Percentiles rank a stretch among this genome's conserved stretches.
Evolutionary conservation across 2,797 vertebrate genomes (phyloP).

Genomic region (Neosalanx taihuensis): DNA sequence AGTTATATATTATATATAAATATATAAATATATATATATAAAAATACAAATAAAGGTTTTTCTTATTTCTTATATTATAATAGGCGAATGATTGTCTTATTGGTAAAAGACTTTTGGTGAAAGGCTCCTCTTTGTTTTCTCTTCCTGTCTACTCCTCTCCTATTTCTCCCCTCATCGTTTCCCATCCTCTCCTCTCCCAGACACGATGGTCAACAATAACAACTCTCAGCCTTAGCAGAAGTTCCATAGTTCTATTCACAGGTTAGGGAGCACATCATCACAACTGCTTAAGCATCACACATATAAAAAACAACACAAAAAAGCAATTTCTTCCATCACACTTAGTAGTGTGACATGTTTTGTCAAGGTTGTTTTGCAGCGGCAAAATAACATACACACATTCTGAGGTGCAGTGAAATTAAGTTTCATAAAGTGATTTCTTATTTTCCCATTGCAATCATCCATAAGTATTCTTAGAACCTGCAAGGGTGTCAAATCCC

Average conservation of each 20-base stretch:
- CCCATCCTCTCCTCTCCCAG: conserved; percentile 32
- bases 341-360: conserved; percentile 5
- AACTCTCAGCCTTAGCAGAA: conserved; percentile 45
- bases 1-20: too few relatives aligned
- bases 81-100: conserved; percentile 50
- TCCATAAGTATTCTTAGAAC: conserved; percentile 42
- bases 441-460: conserved; percentile 48
- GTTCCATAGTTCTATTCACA: conserved; percentile 39
- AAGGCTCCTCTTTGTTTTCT: conserved; percentile 8
- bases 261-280: too few relatives aligned
- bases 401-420: conserved; percentile 38
- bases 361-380: background rate
- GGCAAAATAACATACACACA: conserved; percentile 20
- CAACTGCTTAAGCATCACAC: too few relatives aligned
- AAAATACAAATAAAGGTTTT: too few relatives aligned
- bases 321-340: background rate
- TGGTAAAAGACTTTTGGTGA: conserved; percentile 39
- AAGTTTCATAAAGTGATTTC: conserved; percentile 50
- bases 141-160: too few relatives aligned
- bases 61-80: too few relatives aligned
- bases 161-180: too few relatives aligned
- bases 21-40: too few relatives aligned
- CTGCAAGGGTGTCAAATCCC: conserved; percentile 57
- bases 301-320: too few relatives aligned
- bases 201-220: conserved; percentile 68